Base-by-base conservation (phyloP, 2,888 invertebrate species). In the Dolichopus griseipennis region DNA sequence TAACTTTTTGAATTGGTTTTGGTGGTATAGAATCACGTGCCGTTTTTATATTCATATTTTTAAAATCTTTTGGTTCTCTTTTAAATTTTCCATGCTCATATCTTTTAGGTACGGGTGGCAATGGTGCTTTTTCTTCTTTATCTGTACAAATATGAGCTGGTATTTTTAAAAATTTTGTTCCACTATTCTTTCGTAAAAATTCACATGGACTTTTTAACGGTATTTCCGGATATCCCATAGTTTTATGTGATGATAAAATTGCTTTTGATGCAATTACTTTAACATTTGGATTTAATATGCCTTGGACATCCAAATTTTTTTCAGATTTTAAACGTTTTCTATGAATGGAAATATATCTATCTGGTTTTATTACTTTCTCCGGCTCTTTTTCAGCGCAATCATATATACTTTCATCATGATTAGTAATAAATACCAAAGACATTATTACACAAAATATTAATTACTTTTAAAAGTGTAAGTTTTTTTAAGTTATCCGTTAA, bases 321-420 rank as follows among this genome's bases (percentile, higher is more conserved):
- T 52, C 52, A 12, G 52, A 52, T 61, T 67, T 65, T 52, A 67
- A 62, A 18, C 27, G 67, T 61, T 67, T 65, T 8, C 68, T 67
- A 64, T 71, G 66, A 37, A 71, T 65, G 1, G 71, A 71, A 12
- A 67, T 65, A 62, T 72, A 68, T 66, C 69, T 69, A 1, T 67
- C 68, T 3, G 85, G 83, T 74, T 83, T 85, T 21, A 83, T 82
- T 43, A 83, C 81, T 64, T 81, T 80, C 64, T 83, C 82, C 37
- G 82, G 81, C 43, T 82, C 81, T 72, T 83, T 83, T 73, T 83
- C 82, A 66, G 85, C 83, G 70, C 87, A 84, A 67, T 85, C 83
- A 74, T 87, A 87, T 75, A 90, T 89, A 71, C 85, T 85, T 83
- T 90, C 90, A 75, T 88, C 78, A 73, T 89, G 89, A 43, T 85